Percentiles rank a stretch among this genome's conserved stretches.
These are phyloP conservation scores for Phyto melanocephala DNA, from an alignment of 2,888 invertebrate genomes.

Conservation along the genomic window DNA sequence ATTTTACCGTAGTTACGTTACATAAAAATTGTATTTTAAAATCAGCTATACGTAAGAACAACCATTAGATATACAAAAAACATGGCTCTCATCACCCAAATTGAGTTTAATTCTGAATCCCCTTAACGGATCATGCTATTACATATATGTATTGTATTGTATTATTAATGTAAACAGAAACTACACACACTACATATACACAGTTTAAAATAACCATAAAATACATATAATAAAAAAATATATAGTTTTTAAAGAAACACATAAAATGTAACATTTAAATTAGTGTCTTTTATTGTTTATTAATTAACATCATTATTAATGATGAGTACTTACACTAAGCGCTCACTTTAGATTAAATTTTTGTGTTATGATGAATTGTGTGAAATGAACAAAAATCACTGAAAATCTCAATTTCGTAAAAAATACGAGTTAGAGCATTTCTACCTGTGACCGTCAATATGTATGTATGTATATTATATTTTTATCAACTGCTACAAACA, in stretches of 20 bases:
- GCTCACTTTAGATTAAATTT: too few relatives aligned
- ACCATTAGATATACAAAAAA: slow-evolving; percentile 1
- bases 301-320: too few relatives aligned
- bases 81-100: not conserved
- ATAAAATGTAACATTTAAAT: not conserved
- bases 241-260: slow-evolving; percentile 29
- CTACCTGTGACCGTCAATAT: too few relatives aligned
- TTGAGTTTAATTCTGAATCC: slow-evolving; percentile 4
- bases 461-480: too few relatives aligned
- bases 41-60: slow-evolving; percentile 46
- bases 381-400: too few relatives aligned
- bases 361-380: too few relatives aligned
- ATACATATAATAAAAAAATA: slow-evolving; percentile 17
- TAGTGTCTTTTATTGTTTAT: not conserved
- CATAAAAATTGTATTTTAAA: slow-evolving; percentile 56
- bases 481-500: too few relatives aligned
- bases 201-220: slow-evolving; percentile 24
- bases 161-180: slow-evolving; percentile 50
- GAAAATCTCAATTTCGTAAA: too few relatives aligned
- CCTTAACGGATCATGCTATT: slow-evolving; percentile 11
- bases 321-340: too few relatives aligned
- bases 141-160: slow-evolving; percentile 10
- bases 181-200: not conserved
- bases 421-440: too few relatives aligned
- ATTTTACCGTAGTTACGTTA: slow-evolving; percentile 55